A percentile compares a stretch with the other conserved stretches of the same genome.
Conservation (phyloP, 1,140 invertebrate species). For the Lucilia cuprina region DNA sequence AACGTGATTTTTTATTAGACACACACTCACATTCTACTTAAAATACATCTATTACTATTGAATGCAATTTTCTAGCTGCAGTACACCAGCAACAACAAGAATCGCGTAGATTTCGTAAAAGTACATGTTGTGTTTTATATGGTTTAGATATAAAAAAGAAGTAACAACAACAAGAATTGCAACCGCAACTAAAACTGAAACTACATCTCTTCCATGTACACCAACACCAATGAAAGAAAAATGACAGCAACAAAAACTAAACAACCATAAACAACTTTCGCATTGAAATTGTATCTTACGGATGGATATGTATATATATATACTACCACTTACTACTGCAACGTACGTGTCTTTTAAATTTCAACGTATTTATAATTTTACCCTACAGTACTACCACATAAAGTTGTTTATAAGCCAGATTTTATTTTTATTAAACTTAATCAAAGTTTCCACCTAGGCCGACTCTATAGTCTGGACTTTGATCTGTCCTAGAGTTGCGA, state of each 20-base stretch:
- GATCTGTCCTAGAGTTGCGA: too few relatives aligned
- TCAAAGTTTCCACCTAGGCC: too few relatives aligned
- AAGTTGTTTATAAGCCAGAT: too few relatives aligned
- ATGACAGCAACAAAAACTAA: neutral
- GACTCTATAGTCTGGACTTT: too few relatives aligned
- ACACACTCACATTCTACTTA: neutral
- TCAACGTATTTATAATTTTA: neutral
- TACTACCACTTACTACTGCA: too few relatives aligned
- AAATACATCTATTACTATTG: neutral
- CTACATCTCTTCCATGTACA: too few relatives aligned
- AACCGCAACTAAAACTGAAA: neutral
- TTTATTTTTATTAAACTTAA: too few relatives aligned
- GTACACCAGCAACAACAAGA: neutral
- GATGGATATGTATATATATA: neutral
- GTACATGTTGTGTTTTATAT: neutral
- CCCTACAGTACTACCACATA: too few relatives aligned
- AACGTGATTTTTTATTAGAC: neutral
- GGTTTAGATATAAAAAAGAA: neutral
- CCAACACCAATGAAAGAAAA: too few relatives aligned
- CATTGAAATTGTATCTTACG: slow-evolving; percentile 26
- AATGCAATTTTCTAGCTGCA: neutral
- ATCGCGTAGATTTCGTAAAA: neutral
- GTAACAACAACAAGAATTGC: neutral
- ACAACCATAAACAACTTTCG: slow-evolving; percentile 22
- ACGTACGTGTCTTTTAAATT: neutral